Evolutionary conservation across 2,888 invertebrate species (phyloP).

Genomic region (Trichogramma dendrolimi): DNA sequence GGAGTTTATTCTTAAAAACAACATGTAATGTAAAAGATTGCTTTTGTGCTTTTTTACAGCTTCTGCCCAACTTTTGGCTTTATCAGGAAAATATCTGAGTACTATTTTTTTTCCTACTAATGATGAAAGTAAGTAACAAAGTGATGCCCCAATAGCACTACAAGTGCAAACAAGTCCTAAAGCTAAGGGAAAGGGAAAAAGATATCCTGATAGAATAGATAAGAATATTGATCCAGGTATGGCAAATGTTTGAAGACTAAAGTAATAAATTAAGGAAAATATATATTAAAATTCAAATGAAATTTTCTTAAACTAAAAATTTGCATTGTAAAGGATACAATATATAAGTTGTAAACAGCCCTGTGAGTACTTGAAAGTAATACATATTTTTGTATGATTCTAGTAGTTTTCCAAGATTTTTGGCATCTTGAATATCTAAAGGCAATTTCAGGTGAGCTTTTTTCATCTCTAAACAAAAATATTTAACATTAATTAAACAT

Average conservation of each 20-base stretch:
- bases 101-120: slow-evolving; percentile 83
- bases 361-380: slow-evolving; percentile 85
- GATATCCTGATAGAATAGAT: slow-evolving; percentile 93
- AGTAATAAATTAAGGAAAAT: slow-evolving; percentile 26
- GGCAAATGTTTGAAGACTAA: slow-evolving; percentile 95
- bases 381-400: slow-evolving; percentile 90
- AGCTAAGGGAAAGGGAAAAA: slow-evolving; percentile 90
- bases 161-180: slow-evolving; percentile 85
- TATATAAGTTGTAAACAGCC: slow-evolving; percentile 86
- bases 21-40: slow-evolving; percentile 90
- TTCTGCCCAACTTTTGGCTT: slow-evolving; percentile 78
- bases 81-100: slow-evolving; percentile 81
- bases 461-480: slow-evolving; percentile 70
- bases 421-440: slow-evolving; percentile 91
- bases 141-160: slow-evolving; percentile 91
- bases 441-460: slow-evolving; percentile 83
- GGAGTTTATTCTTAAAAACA: slow-evolving; percentile 98
- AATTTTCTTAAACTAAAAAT: not conserved
- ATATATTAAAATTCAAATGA: not conserved
- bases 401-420: slow-evolving; percentile 84
- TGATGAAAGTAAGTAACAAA: slow-evolving; percentile 91
- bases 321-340: slow-evolving; percentile 82
- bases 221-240: slow-evolving; percentile 98
- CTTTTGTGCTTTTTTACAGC: slow-evolving; percentile 81
- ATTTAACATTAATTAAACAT: slow-evolving; percentile 1